Evolutionary conservation across 2,113 vertebrate genomes (phyloP).

Genomic region (Hassar affinis): DNA sequence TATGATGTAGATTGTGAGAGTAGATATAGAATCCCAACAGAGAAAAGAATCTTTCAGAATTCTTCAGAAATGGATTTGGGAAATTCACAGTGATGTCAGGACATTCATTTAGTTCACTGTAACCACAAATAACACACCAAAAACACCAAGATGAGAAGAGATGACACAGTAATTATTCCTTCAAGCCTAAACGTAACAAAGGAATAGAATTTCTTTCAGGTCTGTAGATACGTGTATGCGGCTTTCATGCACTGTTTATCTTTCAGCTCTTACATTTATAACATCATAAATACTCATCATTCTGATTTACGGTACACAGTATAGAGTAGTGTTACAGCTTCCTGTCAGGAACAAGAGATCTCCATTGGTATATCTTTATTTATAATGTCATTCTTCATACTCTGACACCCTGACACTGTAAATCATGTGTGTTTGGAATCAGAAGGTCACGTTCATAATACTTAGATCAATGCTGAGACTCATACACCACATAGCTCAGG

Average conservation of each 20-base stretch:
- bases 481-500: neutral
- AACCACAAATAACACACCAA: neutral
- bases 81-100: neutral
- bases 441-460: neutral
- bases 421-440: neutral
- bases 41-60: neutral
- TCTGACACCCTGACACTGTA: neutral
- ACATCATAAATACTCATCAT: neutral
- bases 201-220: neutral
- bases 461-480: neutral
- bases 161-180: neutral
- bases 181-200: neutral
- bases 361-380: neutral
- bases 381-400: neutral
- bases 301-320: neutral
- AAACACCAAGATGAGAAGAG: neutral
- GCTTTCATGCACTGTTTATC: neutral
- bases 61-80: slow-evolving; percentile 5
- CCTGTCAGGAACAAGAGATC: neutral
- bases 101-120: neutral
- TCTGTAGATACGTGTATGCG: neutral
- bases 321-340: neutral
- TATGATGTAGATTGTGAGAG: neutral
- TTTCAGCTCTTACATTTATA: neutral
- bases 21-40: neutral